phyloP scores from a whole-genome alignment of 2,888 invertebrate species.

The Eulithis prunata region DNA sequence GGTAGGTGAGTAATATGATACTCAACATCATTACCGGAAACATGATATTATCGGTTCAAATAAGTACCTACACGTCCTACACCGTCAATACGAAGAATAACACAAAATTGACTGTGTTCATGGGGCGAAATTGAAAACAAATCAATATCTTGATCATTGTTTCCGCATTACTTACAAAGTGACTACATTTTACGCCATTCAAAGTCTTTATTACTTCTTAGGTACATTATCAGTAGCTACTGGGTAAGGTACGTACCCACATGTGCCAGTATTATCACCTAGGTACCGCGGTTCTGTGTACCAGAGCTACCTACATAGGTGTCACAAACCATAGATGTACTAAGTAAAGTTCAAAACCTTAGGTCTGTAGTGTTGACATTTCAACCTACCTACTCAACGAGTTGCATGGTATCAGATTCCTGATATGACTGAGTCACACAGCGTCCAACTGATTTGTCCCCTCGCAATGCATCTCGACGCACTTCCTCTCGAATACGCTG shows the following conservation, averaged over 20 bases:
- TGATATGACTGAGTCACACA: conserved; percentile 39
- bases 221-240: too few relatives aligned
- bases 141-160: not conserved
- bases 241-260: too few relatives aligned
- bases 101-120: conserved; percentile 9
- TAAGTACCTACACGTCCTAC: not conserved
- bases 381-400: conserved; percentile 20
- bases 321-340: not conserved
- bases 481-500: conserved; percentile 46
- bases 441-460: conserved; percentile 53
- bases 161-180: too few relatives aligned
- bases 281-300: too few relatives aligned
- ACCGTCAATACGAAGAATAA: conserved; percentile 5
- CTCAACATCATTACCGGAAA: conserved; percentile 23
- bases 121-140: conserved; percentile 13
- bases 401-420: conserved; percentile 25
- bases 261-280: too few relatives aligned
- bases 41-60: conserved; percentile 24
- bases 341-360: conserved; percentile 13
- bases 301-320: too few relatives aligned
- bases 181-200: too few relatives aligned
- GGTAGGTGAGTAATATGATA: conserved; percentile 7
- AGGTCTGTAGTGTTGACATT: conserved; percentile 18
- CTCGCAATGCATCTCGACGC: conserved; percentile 42
- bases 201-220: too few relatives aligned